Evolutionary conservation across 2,888 invertebrate genomes (phyloP).

Genomic region (Chesias legatella): DNA sequence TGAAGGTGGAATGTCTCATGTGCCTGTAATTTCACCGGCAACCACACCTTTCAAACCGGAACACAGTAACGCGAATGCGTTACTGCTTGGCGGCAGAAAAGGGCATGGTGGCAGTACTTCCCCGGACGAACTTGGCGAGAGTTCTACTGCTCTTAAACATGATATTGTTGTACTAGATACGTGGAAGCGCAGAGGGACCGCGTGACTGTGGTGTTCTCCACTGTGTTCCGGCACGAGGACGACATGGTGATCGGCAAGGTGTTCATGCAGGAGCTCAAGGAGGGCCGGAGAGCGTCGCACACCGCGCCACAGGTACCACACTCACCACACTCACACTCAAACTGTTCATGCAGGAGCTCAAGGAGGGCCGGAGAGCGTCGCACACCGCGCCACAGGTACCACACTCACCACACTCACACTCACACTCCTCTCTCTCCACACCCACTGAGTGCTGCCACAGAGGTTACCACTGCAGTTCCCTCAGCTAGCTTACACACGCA

Average conservation of each 20-base stretch:
- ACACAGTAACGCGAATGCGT: no score
- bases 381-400: constrained; percentile 93
- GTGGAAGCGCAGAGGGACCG: constrained; percentile 98
- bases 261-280: constrained; percentile 99
- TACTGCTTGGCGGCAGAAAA: no score
- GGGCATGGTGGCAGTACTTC: no score
- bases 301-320: constrained; percentile 88
- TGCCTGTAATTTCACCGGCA: no score
- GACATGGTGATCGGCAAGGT: constrained; percentile 99
- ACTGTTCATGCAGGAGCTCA: constrained; percentile 99
- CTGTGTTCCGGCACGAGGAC: constrained; percentile 98
- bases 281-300: constrained; percentile 96
- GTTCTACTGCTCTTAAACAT: neutral
- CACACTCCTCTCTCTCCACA: no score
- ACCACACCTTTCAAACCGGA: no score
- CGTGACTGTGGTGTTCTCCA: constrained; percentile 99
- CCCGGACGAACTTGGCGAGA: no score
- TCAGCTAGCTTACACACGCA: no score
- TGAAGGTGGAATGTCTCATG: no score
- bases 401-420: no score
- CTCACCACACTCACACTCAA: constrained; percentile 70
- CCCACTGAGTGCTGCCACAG: no score
- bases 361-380: constrained; percentile 97
- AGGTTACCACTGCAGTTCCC: no score
- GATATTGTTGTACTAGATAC: constrained; percentile 83